Conservation (phyloP, 2,888 invertebrate species). For the Teleiodes luculella region DNA sequence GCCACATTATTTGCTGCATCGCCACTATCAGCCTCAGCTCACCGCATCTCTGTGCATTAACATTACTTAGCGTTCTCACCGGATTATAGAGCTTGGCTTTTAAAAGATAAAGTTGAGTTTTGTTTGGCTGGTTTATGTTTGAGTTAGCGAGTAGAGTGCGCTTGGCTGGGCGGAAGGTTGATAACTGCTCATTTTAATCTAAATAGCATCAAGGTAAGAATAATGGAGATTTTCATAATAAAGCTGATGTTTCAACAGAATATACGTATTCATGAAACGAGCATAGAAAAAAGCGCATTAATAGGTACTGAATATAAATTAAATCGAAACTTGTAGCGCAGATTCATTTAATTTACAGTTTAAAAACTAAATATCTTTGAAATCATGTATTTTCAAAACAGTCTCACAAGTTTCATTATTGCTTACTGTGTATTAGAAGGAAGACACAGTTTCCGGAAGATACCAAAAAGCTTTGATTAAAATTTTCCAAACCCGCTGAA, state of each 20-base stretch:
- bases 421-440: too few species aligned
- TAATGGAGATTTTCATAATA: conserved; percentile 22
- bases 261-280: conserved; percentile 22
- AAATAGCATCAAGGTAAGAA: conserved; percentile 63
- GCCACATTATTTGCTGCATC: conserved; percentile 42
- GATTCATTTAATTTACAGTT: too few species aligned
- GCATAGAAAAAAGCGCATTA: too few species aligned
- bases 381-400: too few species aligned
- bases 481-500: too few species aligned
- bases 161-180: conserved; percentile 59
- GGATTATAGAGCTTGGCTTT: conserved; percentile 35
- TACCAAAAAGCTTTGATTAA: too few species aligned
- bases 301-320: too few species aligned
- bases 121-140: conserved; percentile 31
- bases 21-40: conserved; percentile 58
- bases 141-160: conserved; percentile 38
- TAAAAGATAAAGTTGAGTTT: conserved; percentile 45
- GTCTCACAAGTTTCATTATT: too few species aligned
- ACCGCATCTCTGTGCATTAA: conserved; percentile 66
- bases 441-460: too few species aligned
- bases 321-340: too few species aligned
- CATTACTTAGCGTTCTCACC: conserved; percentile 38
- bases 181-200: conserved; percentile 71
- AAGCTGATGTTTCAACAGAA: background rate
- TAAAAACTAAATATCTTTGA: too few species aligned